A percentile compares a stretch with the other conserved stretches of the same genome.
Evolutionary conservation across 1,140 invertebrate genomes (phyloP).

Genomic region (Drosophila micromelanica): DNA sequence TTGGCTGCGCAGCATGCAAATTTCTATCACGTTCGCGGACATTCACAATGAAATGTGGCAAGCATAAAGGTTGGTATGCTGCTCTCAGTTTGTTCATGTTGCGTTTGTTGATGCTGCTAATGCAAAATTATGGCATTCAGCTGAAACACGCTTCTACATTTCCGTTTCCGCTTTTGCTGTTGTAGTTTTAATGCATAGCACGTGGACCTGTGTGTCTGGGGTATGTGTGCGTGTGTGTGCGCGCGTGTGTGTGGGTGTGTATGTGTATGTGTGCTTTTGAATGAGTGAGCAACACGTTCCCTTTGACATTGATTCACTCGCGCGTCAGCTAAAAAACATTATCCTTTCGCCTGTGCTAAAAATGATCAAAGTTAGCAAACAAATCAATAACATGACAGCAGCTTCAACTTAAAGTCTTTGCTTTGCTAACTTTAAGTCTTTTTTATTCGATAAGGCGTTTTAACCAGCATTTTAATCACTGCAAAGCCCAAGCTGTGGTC

Average conservation of each 20-base stretch:
- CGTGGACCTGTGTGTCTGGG: not conserved
- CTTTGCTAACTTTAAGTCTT: not conserved
- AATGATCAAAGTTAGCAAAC: slow-evolving; percentile 22
- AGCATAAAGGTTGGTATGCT: slow-evolving; percentile 34
- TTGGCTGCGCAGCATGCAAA: slow-evolving; percentile 47
- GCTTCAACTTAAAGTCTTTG: slow-evolving; percentile 14
- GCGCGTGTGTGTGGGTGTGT: slow-evolving; percentile 18
- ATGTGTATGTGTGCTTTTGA: slow-evolving; percentile 40
- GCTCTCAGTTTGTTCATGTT: slow-evolving; percentile 21
- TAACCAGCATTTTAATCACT: slow-evolving; percentile 20
- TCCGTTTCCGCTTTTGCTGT: slow-evolving; percentile 65
- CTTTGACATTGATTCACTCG: slow-evolving; percentile 56
- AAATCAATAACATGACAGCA: slow-evolving; percentile 3
- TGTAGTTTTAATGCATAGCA: slow-evolving; percentile 47
- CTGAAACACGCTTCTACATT: slow-evolving; percentile 72
- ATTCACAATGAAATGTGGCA: slow-evolving; percentile 60
- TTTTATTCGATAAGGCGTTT: not conserved
- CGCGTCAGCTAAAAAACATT: slow-evolving; percentile 31
- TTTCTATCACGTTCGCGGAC: slow-evolving; percentile 72
- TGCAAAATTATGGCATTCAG: slow-evolving; percentile 77
- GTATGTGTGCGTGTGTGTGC: not conserved
- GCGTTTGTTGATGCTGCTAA: slow-evolving; percentile 52
- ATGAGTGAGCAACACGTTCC: slow-evolving; percentile 52
- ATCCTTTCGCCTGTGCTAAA: slow-evolving; percentile 18
- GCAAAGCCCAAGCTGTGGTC: slow-evolving; percentile 9